phyloP scores from a whole-genome alignment of 2,113 vertebrate species.

The Rhabdornis inornatus region DNA sequence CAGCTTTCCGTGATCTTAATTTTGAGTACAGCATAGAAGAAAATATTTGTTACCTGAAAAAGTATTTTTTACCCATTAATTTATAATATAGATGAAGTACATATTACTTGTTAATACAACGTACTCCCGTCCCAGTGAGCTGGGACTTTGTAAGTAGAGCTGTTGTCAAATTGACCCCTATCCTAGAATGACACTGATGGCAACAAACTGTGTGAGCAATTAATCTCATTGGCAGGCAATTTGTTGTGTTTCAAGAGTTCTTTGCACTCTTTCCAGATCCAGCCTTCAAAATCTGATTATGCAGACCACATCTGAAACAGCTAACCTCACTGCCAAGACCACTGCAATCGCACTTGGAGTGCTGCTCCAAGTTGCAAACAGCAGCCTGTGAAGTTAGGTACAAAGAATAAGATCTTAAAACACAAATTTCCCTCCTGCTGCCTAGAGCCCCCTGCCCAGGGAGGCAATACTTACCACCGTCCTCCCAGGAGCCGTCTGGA shows the following conservation, averaged over 20 bases:
- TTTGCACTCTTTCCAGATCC: not conserved
- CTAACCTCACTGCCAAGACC: not conserved
- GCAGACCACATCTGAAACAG: not conserved
- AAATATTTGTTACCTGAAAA: not conserved
- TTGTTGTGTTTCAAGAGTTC: not conserved
- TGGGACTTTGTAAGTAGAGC: not conserved
- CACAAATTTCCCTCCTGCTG: not conserved
- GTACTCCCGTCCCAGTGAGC: not conserved
- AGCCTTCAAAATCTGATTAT: not conserved
- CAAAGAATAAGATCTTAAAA: not conserved
- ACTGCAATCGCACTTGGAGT: not conserved
- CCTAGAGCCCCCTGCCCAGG: not conserved
- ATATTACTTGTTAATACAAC: not conserved
- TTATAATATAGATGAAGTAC: not conserved
- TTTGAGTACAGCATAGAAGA: not conserved
- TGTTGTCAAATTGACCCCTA: not conserved
- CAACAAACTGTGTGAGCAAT: not conserved
- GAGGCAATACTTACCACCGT: not conserved
- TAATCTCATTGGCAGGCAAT: not conserved
- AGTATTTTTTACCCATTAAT: not conserved
- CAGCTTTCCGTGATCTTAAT: not conserved
- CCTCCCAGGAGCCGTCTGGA: not conserved
- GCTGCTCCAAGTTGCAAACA: not conserved
- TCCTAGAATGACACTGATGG: not conserved
- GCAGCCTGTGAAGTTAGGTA: not conserved